Evolutionary conservation across 2,113 vertebrate genomes (phyloP).

Genomic region (Pelecanus crispus): DNA sequence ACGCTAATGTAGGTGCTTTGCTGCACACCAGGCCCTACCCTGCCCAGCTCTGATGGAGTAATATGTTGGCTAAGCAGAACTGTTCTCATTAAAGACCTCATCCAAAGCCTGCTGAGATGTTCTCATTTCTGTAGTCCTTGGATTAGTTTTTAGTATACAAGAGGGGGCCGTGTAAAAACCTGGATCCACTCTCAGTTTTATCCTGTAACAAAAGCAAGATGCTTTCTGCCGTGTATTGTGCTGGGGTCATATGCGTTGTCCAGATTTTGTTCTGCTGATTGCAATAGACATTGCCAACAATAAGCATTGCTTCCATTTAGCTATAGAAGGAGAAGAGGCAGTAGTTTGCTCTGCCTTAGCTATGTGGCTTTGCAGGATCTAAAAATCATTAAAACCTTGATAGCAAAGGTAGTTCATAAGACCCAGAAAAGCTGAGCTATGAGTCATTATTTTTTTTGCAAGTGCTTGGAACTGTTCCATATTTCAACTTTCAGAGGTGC

Average conservation of each 20-base stretch:
- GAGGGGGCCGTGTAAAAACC: not conserved
- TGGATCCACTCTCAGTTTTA: not conserved
- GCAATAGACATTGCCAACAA: not conserved
- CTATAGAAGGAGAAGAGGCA: not conserved
- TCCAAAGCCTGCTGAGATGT: not conserved
- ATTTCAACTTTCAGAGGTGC: not conserved
- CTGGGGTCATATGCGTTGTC: not conserved
- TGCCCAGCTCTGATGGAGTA: not conserved
- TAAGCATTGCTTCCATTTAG: not conserved
- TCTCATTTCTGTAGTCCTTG: not conserved
- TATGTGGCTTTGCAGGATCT: not conserved
- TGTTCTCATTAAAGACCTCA: not conserved
- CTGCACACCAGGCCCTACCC: not conserved
- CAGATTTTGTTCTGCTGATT: not conserved
- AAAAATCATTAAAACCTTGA: not conserved
- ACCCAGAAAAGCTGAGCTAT: not conserved
- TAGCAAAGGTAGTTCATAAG: not conserved
- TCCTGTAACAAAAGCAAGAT: not conserved
- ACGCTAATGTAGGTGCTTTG: not conserved
- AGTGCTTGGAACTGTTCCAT: not conserved
- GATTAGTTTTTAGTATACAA: not conserved
- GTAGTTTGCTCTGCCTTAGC: not conserved
- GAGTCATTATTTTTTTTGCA: not conserved
- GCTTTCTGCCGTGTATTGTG: not conserved
- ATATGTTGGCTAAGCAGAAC: not conserved